These are phyloP conservation scores for Drosophila micromelanica DNA, from an alignment of 1,140 invertebrate species.

Conservation along the genomic window DNA sequence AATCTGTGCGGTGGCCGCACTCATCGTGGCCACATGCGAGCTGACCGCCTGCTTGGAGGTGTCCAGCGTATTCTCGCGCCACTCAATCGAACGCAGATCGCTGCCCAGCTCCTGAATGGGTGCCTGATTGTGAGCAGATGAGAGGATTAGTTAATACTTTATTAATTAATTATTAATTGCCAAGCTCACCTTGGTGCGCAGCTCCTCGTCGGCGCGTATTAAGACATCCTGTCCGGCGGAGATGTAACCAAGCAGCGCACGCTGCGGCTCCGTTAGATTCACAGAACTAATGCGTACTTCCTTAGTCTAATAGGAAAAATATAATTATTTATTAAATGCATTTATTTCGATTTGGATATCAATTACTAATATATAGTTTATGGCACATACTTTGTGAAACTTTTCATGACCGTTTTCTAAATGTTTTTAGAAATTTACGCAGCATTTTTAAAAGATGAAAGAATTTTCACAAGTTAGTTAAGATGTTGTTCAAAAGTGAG, in stretches of 20 bases:
- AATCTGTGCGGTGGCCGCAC: conserved; percentile 98
- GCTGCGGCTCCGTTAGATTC: conserved; percentile 93
- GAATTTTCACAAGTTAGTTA: conserved; percentile 54
- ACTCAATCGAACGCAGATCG: conserved; percentile 94
- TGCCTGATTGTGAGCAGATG: conserved; percentile 84
- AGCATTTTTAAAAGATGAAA: conserved; percentile 62
- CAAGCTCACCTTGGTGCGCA: conserved; percentile 86
- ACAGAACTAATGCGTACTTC: conserved; percentile 94
- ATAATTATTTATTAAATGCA: background rate
- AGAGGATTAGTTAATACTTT: background rate
- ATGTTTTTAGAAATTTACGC: conserved; percentile 39
- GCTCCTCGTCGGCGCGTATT: conserved; percentile 92
- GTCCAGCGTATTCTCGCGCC: conserved; percentile 97
- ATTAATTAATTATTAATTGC: background rate
- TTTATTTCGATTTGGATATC: background rate
- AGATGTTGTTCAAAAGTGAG: background rate
- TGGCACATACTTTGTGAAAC: conserved; percentile 74
- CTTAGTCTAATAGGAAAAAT: conserved; percentile 87
- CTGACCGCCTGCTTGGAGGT: conserved; percentile 98
- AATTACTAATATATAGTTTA: background rate
- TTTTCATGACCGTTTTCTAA: conserved; percentile 63
- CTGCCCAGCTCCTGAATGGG: conserved; percentile 89
- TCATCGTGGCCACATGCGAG: conserved; percentile 99
- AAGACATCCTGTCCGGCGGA: conserved; percentile 94
- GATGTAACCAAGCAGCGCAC: conserved; percentile 95